Evolutionary conservation across 2,888 invertebrate species (phyloP), one percentile per base, ranked within the genome.

Genomic region (Imbricaverruca yamaguchii): DNA sequence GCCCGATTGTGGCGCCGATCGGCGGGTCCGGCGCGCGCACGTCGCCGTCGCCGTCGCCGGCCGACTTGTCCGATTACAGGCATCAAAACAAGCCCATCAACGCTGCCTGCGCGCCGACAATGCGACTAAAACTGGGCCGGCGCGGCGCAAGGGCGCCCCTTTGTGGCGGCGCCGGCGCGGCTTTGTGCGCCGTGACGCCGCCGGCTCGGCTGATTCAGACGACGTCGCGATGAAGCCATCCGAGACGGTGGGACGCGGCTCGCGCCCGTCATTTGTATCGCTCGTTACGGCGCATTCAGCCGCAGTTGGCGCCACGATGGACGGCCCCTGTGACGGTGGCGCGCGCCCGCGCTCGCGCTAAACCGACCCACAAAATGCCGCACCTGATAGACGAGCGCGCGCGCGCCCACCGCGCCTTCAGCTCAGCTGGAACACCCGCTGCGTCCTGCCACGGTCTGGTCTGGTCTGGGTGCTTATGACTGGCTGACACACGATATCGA

Each of bases 241-340:
- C 67, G 67, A 67, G 67, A 67, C 67, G 67, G 25, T 25, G 67
- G 25, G 67, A 39, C 67, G 4, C 25, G n/a, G 67, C 65, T 67
- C 67, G 67, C 67, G 67, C 67, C 67, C 67, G 67, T 25, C 67
- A 67, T 67, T 67, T 67, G 67, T 67, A 11, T 25, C 12, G 67
- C 67, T 67, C 67, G 67, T 67, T 67, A 67, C 67, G 12, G 67
- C 67, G 67, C 67, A 67, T 67, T 67, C 67, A 67, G 67, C 67
- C 39, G 39, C 39, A 39, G 39, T 39, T 39, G 39, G 39, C 39
- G 25, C 25, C 25, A 11, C 23, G 61, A 13, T 11, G 67, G 67
- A n/a, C 13, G 67, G 25, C 67, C 25, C 67, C 9, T 18, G 61
- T 18, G 61, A 61, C 61, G 61, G 61, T 18, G 67, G 25, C 67